phyloP scores from a whole-genome alignment of 2,113 vertebrate genomes.

The Myotis yumanensis region DNA sequence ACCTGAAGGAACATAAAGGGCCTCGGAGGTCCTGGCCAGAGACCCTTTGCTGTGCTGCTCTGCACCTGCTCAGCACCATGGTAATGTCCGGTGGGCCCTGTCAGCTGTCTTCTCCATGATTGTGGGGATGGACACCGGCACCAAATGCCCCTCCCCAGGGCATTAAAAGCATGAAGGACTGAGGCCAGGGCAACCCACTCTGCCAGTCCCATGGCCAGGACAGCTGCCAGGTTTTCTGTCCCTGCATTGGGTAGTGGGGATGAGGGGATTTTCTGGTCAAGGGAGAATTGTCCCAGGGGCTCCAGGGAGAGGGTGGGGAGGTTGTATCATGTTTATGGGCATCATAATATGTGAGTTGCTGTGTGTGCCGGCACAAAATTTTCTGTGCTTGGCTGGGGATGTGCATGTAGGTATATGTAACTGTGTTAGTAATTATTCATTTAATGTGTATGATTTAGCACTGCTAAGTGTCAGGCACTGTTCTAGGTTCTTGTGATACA shows the following conservation, averaged over 20 bases:
- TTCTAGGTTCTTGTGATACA: background rate
- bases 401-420: background rate
- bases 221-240: background rate
- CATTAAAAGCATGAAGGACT: background rate
- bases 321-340: background rate
- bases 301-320: background rate
- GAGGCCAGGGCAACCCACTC: background rate
- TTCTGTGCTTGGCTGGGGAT: background rate
- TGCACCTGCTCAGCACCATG: slow-evolving; percentile 19
- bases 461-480: background rate
- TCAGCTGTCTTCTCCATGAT: background rate
- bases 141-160: background rate
- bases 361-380: background rate
- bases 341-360: background rate
- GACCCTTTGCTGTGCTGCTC: background rate
- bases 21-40: background rate
- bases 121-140: background rate
- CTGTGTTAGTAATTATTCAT: background rate
- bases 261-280: background rate
- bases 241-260: background rate
- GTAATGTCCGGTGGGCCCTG: slow-evolving; percentile 36
- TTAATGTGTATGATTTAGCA: background rate
- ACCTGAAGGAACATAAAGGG: slow-evolving; percentile 24
- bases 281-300: background rate
- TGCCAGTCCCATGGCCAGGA: background rate